Evolutionary conservation across 2,797 vertebrate species (phyloP), one percentile per base, ranked within the genome.

Genomic region (Calcarius lapponicus): DNA sequence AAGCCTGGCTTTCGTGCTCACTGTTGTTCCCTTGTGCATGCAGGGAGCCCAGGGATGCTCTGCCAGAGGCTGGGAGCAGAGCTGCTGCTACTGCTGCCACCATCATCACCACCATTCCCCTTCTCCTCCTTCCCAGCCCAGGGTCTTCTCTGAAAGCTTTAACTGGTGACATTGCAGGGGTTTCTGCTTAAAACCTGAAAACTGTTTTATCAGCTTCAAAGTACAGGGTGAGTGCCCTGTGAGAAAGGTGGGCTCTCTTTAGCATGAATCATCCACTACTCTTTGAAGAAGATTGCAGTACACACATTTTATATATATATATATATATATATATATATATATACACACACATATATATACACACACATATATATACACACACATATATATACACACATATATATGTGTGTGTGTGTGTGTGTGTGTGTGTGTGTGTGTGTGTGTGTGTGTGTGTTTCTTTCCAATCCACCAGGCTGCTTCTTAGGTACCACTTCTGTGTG

Each of bases 31-130:
- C 12, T 48, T 53, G 42, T 43, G 36, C 3, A 0, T 13, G 13
- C 22, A 66, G 74, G 45, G 38, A 91, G 32, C 17, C 43, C 7
- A 11, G 58, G 14, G 17, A 62, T 56, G 17, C 36, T 82, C 51
- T 62, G 34, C 47, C 29, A 71, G 43, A 69, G 40, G 21, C 17
- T 0, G 0, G 60, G 24, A 70, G 32, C 43, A 36, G 64, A 81
- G 28, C 4, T 16, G 26, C 54, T 19, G n/a, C 45, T 45, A 29
- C 29, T 51, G 16, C 21, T 58, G 61, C 54, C 43, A 16, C 29
- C 11, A 25, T 8, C 29, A 58, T 9, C 0, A 0, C 38, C 47
- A 32, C n/a, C 51, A 1, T n/a, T 84, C 19, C 25, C 43, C 24
- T 53, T 40, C 34, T 69, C 6, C 56, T 70, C 40, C n/a, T 53